Percentiles rank a stretch among this genome's conserved stretches.
Conservation (phyloP, 1,140 invertebrate species). For the Ganaspis sp. region DNA sequence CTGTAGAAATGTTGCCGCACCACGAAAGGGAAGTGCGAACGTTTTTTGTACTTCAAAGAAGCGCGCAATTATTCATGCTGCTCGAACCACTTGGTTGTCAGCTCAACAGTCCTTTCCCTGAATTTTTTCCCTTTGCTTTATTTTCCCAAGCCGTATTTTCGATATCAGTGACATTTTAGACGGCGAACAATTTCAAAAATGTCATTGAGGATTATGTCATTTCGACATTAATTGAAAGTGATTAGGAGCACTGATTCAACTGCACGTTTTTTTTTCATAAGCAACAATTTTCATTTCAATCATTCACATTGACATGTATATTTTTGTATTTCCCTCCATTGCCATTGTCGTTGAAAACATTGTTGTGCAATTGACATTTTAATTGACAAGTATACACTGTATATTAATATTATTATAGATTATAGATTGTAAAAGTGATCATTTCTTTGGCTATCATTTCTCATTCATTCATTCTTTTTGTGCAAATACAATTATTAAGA, state of each 20-base stretch:
- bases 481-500: too few species aligned
- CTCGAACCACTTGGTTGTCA: constrained; percentile 5
- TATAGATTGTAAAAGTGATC: too few species aligned
- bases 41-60: background rate
- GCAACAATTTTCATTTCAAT: background rate
- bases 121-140: background rate
- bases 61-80: background rate
- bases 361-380: too few species aligned
- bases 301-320: background rate
- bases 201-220: background rate
- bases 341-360: too few species aligned
- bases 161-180: background rate
- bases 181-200: background rate
- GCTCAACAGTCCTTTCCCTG: background rate
- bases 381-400: too few species aligned
- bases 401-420: too few species aligned
- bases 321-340: too few species aligned
- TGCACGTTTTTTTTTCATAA: background rate
- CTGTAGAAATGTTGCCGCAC: background rate
- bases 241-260: background rate
- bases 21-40: background rate
- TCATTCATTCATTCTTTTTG: too few species aligned
- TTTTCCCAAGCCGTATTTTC: background rate
- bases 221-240: background rate
- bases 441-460: too few species aligned